Evolutionary conservation across 2,797 vertebrate genomes (phyloP).

Genomic region (Chrosomus eos): DNA sequence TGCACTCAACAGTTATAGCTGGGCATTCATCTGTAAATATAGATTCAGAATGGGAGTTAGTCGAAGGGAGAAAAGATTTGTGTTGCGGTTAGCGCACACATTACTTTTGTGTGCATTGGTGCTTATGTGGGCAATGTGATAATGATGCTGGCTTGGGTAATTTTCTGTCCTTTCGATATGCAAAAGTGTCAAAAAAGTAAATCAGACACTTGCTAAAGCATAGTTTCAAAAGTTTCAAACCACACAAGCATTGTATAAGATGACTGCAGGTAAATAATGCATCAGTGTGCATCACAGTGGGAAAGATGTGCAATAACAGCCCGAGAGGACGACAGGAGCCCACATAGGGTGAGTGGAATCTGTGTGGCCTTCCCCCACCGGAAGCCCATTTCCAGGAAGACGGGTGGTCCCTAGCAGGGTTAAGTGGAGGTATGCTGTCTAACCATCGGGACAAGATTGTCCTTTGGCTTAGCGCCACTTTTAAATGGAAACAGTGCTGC

Average conservation of each 20-base stretch:
- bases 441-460: slow-evolving; percentile 69
- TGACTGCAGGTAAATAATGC: slow-evolving; percentile 23
- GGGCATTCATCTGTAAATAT: slow-evolving; percentile 29
- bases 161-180: neutral
- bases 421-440: slow-evolving; percentile 78
- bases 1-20: slow-evolving; percentile 57
- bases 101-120: neutral
- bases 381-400: slow-evolving; percentile 80
- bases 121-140: neutral
- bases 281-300: slow-evolving; percentile 73
- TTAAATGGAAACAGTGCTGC: slow-evolving; percentile 76
- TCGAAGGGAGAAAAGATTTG: neutral
- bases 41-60: slow-evolving; percentile 9
- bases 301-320: slow-evolving; percentile 77
- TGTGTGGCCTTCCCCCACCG: slow-evolving; percentile 73
- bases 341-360: slow-evolving; percentile 73
- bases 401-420: slow-evolving; percentile 78
- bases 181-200: neutral
- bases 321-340: slow-evolving; percentile 71
- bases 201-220: neutral
- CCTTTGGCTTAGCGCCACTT: slow-evolving; percentile 77
- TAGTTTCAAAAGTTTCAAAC: slow-evolving; percentile 20
- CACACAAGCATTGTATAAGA: slow-evolving; percentile 50
- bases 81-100: neutral
- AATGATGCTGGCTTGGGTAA: slow-evolving; percentile 1